Conservation (phyloP, 1,140 invertebrate genomes). For the Pemphigus obesinymphae region DNA sequence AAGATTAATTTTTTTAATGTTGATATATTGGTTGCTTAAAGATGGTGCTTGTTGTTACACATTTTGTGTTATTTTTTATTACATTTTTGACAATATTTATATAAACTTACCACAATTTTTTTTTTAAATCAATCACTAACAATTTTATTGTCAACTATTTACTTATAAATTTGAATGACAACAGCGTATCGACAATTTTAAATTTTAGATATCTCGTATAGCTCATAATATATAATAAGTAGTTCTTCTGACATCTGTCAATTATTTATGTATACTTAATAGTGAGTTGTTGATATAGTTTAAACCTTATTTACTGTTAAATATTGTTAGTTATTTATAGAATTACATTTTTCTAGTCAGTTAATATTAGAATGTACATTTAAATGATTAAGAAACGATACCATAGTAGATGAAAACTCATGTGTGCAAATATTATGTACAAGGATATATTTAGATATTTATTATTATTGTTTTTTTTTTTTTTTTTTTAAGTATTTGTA, state of each 20-base stretch:
- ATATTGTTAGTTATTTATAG: constrained; percentile 2
- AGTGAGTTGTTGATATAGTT: constrained; percentile 37
- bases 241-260: constrained; percentile 35
- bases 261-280: constrained; percentile 41
- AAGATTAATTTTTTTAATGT: background rate
- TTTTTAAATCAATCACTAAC: background rate
- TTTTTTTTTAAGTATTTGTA: constrained; percentile 3
- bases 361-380: constrained; percentile 11
- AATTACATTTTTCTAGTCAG: constrained; percentile 5
- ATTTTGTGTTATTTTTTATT: constrained; percentile 36
- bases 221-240: constrained; percentile 33
- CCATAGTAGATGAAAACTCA: background rate
- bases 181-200: constrained; percentile 37
- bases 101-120: background rate
- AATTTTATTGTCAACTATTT: background rate
- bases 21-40: constrained; percentile 26
- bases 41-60: constrained; percentile 40
- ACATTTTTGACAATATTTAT: background rate
- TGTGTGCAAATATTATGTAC: background rate
- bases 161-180: constrained; percentile 14
- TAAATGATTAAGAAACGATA: constrained; percentile 2
- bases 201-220: constrained; percentile 25
- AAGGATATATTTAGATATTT: background rate
- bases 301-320: constrained; percentile 25
- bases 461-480: background rate